Conservation (phyloP, 1,140 invertebrate genomes). For the Popillia japonica region DNA sequence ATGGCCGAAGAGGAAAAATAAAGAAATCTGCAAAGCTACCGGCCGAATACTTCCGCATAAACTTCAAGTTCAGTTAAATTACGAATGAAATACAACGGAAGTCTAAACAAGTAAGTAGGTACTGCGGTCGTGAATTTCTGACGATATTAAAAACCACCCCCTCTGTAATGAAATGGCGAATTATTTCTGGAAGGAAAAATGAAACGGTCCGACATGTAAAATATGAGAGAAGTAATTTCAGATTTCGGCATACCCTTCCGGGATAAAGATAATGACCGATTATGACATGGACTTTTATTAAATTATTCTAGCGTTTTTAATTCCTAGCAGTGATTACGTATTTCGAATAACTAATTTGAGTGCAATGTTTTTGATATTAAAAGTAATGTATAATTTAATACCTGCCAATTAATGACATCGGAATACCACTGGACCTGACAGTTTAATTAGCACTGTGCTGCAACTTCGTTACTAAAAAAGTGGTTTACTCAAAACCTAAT, state of each 20-base stretch:
- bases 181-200: constrained; percentile 20
- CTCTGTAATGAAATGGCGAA: constrained; percentile 1
- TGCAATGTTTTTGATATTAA: too few relatives aligned
- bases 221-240: constrained; percentile 3
- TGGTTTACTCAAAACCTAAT: too few relatives aligned
- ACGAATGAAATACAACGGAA: constrained; percentile 15
- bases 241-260: not conserved
- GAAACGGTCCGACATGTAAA: constrained; percentile 8
- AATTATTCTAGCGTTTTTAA: not conserved
- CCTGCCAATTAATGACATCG: too few relatives aligned
- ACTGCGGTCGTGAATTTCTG: constrained; percentile 23
- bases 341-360: too few relatives aligned
- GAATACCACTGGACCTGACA: too few relatives aligned
- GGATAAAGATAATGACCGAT: not conserved
- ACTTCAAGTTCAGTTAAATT: constrained; percentile 25
- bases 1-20: not conserved
- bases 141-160: constrained; percentile 28
- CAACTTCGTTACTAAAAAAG: too few relatives aligned
- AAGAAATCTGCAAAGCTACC: not conserved
- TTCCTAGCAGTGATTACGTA: too few relatives aligned
- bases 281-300: not conserved
- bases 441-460: too few relatives aligned
- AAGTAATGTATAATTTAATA: too few relatives aligned
- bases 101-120: constrained; percentile 32
- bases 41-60: not conserved